Conservation (phyloP, 1,140 invertebrate genomes). For the Drosophila kepulauana region DNA sequence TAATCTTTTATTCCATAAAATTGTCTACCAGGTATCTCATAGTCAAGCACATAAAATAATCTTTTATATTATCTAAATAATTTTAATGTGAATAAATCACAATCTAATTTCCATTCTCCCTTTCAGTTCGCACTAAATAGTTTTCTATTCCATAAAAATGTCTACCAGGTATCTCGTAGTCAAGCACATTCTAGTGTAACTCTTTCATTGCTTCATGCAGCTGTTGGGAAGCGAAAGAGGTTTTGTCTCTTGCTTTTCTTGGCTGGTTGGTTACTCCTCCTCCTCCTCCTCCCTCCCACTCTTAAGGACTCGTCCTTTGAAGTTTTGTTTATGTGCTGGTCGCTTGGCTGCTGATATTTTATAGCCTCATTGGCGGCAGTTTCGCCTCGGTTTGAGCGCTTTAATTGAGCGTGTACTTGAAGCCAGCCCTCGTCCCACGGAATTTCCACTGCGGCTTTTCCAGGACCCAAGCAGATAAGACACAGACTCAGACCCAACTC, state of each 20-base stretch:
- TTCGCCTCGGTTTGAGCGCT: constrained; percentile 24
- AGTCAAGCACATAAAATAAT: no score
- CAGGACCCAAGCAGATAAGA: constrained; percentile 5
- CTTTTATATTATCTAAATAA: no score
- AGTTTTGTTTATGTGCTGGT: constrained; percentile 49
- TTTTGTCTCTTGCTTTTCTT: constrained; percentile 14
- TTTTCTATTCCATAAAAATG: not conserved
- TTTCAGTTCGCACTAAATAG: not conserved
- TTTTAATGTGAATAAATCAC: no score
- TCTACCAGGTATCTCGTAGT: not conserved
- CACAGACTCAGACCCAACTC: not conserved
- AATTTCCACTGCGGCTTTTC: constrained; percentile 2
- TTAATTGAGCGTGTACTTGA: constrained; percentile 44
- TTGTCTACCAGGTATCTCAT: no score
- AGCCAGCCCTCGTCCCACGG: not conserved
- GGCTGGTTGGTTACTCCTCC: constrained; percentile 8
- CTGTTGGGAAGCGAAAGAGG: not conserved
- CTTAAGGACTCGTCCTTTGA: constrained; percentile 29
- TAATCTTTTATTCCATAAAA: no score
- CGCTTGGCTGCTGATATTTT: constrained; percentile 47
- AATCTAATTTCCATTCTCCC: no score
- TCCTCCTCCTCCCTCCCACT: no score
- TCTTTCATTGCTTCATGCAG: not conserved
- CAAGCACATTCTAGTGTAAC: constrained; percentile 11
- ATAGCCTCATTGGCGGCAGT: constrained; percentile 45